Evolutionary conservation across 2,113 vertebrate genomes (phyloP), one percentile per base, ranked within the genome.

Genomic region (Pluvianellus socialis): DNA sequence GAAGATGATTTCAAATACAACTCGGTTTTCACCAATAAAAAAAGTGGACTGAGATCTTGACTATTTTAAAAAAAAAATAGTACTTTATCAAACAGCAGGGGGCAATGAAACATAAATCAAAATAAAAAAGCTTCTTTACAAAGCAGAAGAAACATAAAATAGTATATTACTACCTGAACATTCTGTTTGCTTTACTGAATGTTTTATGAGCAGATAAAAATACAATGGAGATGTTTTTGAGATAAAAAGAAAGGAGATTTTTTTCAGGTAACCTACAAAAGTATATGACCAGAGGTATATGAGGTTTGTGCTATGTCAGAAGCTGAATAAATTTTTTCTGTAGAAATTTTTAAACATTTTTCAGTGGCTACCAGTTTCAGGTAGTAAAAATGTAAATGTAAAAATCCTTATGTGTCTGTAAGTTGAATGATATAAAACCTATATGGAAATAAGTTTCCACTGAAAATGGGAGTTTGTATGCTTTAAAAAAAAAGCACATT

Each of bases 21-120:
- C 15, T 20, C 7, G 6, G 73, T 80, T 85, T 76, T 52, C 33
- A 65, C n/a, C 67, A 79, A 22, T 76, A 71, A 72, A 79, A 45
- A 50, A 79, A 66, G 32, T 52, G 76, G 63, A 70, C 13, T 74
- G 27, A 76, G 30, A 49, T 62, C n/a, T 45, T 91, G 72, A 75
- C 26, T 80, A 23, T 91, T 28, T 21, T 10, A 8, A 42, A 40
- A 63, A 66, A 30, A 45, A 55, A 88, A 33, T 10, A 19, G 8
- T 9, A 83, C 40, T 85, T 88, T 61, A 59, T 93, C 72, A 93
- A 96, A 97, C 95, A 97, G 96, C 61, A 97, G 93, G 89, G 97
- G 97, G 97, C 97, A 97, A 97, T 94, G 96, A 97, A 96, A 89
- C 91, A 97, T 96, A 97, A 97, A 97, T 97, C 55, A 95, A 91